Percentiles rank a stretch among this genome's conserved stretches.
phyloP scores from a whole-genome alignment of 2,888 invertebrate species.

The Chelonus formosanus region DNA sequence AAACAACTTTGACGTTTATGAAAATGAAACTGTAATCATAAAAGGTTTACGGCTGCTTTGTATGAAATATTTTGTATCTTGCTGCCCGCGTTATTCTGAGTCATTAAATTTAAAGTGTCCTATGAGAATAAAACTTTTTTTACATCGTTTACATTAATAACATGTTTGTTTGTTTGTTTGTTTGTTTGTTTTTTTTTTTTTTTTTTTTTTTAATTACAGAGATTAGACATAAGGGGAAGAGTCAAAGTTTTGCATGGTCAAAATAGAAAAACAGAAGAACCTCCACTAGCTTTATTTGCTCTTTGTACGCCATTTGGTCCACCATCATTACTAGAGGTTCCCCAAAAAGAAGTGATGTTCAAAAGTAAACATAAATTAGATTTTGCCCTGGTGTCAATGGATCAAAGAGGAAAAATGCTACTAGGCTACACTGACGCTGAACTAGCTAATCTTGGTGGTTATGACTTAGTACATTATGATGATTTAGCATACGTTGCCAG shows the following conservation, averaged over 20 bases:
- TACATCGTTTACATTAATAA: background rate
- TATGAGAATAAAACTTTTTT: no score
- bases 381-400: conserved; percentile 95
- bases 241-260: conserved; percentile 97
- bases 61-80: no score
- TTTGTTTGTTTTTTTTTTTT: no score
- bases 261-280: conserved; percentile 92
- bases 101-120: background rate
- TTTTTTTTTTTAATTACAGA: conserved; percentile 70
- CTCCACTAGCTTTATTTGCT: conserved; percentile 94
- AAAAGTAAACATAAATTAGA: conserved; percentile 99
- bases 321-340: conserved; percentile 94
- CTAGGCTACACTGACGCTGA: conserved; percentile 94
- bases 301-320: conserved; percentile 99
- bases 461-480: conserved; percentile 97
- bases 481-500: conserved; percentile 97
- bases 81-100: conserved; percentile 32
- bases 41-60: conserved; percentile 55
- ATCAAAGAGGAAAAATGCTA: conserved; percentile 94
- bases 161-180: no score
- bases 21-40: conserved; percentile 65
- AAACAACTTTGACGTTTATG: conserved; percentile 60
- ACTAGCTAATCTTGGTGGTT: conserved; percentile 92
- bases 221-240: conserved; percentile 96
- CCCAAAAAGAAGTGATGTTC: conserved; percentile 99